Evolutionary conservation across 1,140 invertebrate species (phyloP).

Genomic region (Parapsyche elsis): DNA sequence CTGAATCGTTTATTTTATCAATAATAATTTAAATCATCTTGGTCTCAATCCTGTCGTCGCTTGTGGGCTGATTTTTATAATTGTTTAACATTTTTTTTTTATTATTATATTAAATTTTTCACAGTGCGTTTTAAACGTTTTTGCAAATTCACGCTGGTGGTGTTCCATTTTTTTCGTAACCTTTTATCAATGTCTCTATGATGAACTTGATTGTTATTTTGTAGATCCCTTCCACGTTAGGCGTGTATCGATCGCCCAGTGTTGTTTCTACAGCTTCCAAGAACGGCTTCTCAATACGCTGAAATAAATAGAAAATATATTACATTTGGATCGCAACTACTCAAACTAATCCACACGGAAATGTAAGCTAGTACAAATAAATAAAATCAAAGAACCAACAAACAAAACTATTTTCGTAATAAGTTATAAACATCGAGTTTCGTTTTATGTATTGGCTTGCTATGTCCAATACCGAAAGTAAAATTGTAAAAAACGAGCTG

Average conservation of each 20-base stretch:
- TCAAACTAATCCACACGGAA: too few species aligned
- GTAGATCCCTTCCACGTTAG: conserved; percentile 92
- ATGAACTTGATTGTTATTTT: conserved; percentile 93
- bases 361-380: too few species aligned
- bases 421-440: too few species aligned
- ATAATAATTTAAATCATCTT: background rate
- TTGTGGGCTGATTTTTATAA: background rate
- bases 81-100: background rate
- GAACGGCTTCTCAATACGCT: conserved; percentile 93
- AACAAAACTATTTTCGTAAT: too few species aligned
- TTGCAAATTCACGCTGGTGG: conserved; percentile 46
- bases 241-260: conserved; percentile 87
- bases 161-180: conserved; percentile 73
- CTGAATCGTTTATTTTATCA: background rate
- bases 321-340: too few species aligned
- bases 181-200: conserved; percentile 84
- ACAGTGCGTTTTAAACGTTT: background rate
- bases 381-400: too few species aligned
- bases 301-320: conserved; percentile 64
- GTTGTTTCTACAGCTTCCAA: conserved; percentile 86
- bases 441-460: too few species aligned
- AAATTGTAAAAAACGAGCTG: too few species aligned
- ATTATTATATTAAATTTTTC: conserved; percentile 21
- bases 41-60: too few species aligned
- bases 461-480: too few species aligned